These are phyloP conservation scores for Fragum fragum DNA, from an alignment of 2,888 invertebrate species.

Conservation along the genomic window DNA sequence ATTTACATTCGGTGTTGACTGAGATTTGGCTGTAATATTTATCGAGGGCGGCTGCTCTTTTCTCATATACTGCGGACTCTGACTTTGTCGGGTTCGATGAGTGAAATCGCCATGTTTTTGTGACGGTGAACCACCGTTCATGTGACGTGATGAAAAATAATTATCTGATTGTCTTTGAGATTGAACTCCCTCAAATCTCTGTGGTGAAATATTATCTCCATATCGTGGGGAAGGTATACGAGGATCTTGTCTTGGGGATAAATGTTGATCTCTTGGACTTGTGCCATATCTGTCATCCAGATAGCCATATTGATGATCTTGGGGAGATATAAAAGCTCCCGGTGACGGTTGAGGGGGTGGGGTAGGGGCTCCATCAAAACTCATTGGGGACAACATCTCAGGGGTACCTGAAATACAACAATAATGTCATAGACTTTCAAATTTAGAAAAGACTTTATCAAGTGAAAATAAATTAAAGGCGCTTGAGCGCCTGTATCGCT, in stretches of 20 bases:
- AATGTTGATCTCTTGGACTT: conserved; percentile 57
- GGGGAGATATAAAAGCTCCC: conserved; percentile 74
- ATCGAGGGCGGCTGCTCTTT: conserved; percentile 62
- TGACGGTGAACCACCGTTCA: conserved; percentile 61
- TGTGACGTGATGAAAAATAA: conserved; percentile 38
- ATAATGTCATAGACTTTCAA: too few species aligned
- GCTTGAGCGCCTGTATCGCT: too few species aligned
- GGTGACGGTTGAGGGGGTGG: conserved; percentile 84
- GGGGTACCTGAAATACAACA: conserved; percentile 77
- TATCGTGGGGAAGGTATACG: conserved; percentile 50
- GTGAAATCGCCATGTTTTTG: conserved; percentile 50
- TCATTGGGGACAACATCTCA: conserved; percentile 83
- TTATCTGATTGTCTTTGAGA: conserved; percentile 64
- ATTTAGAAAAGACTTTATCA: too few species aligned
- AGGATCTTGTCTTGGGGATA: conserved; percentile 57
- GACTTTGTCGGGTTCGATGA: conserved; percentile 47
- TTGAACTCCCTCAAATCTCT: conserved; percentile 52
- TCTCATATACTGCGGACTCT: conserved; percentile 70
- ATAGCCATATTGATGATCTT: conserved; percentile 50
- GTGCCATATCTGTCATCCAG: conserved; percentile 56
- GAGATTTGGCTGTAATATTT: conserved; percentile 64
- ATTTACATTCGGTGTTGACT: conserved; percentile 62
- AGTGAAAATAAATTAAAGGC: too few species aligned
- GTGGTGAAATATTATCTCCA: conserved; percentile 52
- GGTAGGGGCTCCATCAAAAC: conserved; percentile 80